A percentile compares a stretch with the other conserved stretches of the same genome.
Conservation (phyloP, 2,797 vertebrate genomes). For the Scolopax bukidnonensis region DNA sequence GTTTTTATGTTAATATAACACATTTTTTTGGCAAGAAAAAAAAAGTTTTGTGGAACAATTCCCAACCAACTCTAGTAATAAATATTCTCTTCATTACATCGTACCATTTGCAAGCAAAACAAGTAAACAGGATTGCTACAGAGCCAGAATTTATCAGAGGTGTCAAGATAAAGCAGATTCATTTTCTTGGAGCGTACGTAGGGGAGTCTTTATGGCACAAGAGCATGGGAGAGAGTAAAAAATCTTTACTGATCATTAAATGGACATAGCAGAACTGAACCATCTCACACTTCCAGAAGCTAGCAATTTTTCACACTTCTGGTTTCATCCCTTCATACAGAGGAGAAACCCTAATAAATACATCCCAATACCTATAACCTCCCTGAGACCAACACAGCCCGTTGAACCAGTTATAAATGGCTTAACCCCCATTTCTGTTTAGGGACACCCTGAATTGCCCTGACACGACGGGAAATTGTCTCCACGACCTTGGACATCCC, state of each 20-base stretch:
- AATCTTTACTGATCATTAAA: not conserved
- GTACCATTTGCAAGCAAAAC: not conserved
- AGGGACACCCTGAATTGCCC: not conserved
- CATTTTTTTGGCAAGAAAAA: not conserved
- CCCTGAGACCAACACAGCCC: not conserved
- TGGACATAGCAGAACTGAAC: not conserved
- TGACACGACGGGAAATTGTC: not conserved
- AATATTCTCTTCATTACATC: not conserved
- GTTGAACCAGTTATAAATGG: not conserved
- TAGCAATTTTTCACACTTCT: not conserved
- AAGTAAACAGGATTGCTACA: not conserved
- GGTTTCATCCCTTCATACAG: not conserved
- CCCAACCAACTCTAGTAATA: not conserved
- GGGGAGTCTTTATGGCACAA: not conserved
- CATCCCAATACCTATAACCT: not conserved
- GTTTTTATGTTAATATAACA: not conserved
- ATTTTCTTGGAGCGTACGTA: not conserved
- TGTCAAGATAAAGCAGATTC: slow-evolving; percentile 10
- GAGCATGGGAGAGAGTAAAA: not conserved
- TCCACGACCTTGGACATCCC: not conserved
- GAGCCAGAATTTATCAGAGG: not conserved
- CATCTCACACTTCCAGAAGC: not conserved
- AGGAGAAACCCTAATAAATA: not conserved
- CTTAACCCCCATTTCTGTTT: not conserved
- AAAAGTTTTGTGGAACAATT: not conserved